Evolutionary conservation across 2,797 vertebrate genomes (phyloP).

Genomic region (Hipposideros larvatus): DNA sequence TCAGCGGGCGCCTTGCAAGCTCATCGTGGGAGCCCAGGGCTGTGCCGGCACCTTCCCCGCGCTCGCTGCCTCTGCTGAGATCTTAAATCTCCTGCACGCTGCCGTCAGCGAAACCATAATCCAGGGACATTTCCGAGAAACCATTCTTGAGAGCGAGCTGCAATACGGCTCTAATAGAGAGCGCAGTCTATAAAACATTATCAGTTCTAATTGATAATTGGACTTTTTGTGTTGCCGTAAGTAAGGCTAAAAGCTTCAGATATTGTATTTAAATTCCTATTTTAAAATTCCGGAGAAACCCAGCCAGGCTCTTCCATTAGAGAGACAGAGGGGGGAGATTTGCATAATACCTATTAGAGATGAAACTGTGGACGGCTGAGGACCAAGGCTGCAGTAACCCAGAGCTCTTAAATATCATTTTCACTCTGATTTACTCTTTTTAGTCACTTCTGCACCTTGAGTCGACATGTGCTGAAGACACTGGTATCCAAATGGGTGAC

Average conservation of each 20-base stretch:
- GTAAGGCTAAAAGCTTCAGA: conserved; percentile 72
- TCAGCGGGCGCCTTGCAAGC: fast-evolving
- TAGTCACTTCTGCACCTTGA: background rate
- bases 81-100: conserved; percentile 46
- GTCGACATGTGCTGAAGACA: background rate
- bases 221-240: conserved; percentile 62
- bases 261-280: conserved; percentile 71
- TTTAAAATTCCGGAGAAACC: conserved; percentile 38
- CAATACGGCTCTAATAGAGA: conserved; percentile 61
- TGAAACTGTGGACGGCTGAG: background rate
- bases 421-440: background rate
- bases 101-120: background rate
- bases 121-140: conserved; percentile 65
- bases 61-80: fast-evolving
- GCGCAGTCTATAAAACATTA: conserved; percentile 63
- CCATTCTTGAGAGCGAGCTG: conserved; percentile 33
- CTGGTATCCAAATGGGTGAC: background rate
- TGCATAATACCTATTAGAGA: background rate
- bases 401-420: background rate
- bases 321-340: background rate
- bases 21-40: fast-evolving
- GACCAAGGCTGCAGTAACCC: background rate
- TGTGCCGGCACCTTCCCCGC: fast-evolving
- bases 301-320: conserved; percentile 30
- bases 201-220: conserved; percentile 76